Evolutionary conservation across 2,888 invertebrate genomes (phyloP).

Genomic region (Pocota personata): DNA sequence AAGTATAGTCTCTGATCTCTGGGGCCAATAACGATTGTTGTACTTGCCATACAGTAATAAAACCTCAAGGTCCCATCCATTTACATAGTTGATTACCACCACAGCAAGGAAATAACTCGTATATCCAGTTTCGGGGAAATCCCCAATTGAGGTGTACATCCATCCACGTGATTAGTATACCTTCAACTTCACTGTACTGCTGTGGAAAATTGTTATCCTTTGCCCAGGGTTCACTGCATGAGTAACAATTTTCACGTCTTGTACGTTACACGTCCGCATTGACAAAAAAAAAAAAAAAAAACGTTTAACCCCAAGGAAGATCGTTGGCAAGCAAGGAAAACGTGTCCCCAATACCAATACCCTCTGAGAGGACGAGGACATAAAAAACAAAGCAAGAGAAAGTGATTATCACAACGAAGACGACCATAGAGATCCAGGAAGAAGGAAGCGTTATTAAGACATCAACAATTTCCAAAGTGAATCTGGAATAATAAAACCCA

Average conservation of each 20-base stretch:
- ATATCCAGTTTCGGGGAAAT: conserved; percentile 61
- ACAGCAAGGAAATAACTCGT: conserved; percentile 1
- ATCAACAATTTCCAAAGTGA: conserved; percentile 60
- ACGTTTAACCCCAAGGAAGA: conserved; percentile 49
- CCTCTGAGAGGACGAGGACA: conserved; percentile 21
- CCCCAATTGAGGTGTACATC: conserved; percentile 32
- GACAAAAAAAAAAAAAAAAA: conserved; percentile 15
- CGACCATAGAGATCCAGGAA: conserved; percentile 59
- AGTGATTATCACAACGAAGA: conserved; percentile 22
- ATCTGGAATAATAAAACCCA: conserved; percentile 66
- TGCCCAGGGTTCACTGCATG: conserved; percentile 45
- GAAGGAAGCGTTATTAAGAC: conserved; percentile 73
- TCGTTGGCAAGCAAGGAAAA: conserved; percentile 31
- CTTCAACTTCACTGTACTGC: conserved; percentile 47
- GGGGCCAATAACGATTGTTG: background rate
- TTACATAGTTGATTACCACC: conserved; percentile 58
- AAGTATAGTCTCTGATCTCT: background rate
- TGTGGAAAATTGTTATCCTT: conserved; percentile 67
- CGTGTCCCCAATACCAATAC: conserved; percentile 69
- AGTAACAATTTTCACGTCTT: conserved; percentile 64
- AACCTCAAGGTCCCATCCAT: conserved; percentile 55
- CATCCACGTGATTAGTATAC: conserved; percentile 67
- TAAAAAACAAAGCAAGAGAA: conserved; percentile 32
- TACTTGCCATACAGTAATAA: conserved; percentile 27
- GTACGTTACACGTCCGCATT: conserved; percentile 42